Evolutionary conservation across 2,888 invertebrate genomes (phyloP).

Genomic region (Ochropacha duplaris): DNA sequence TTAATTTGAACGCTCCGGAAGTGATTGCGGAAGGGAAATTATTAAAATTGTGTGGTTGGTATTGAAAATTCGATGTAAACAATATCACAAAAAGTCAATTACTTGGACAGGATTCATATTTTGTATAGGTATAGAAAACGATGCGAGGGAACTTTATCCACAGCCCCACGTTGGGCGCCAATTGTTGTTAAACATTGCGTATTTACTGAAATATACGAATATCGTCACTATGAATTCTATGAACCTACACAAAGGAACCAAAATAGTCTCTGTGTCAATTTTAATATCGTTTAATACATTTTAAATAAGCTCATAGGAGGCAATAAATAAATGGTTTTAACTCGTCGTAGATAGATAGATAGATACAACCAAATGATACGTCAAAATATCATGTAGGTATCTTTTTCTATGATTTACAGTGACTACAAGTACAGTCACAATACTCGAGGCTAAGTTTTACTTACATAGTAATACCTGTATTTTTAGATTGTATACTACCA

Average conservation of each 20-base stretch:
- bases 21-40: background rate
- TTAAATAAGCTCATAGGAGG: background rate
- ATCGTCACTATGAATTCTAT: background rate
- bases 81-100: background rate
- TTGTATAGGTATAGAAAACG: no score
- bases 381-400: background rate
- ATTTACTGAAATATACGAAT: background rate
- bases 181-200: background rate
- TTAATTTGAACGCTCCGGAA: background rate
- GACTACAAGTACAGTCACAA: no score
- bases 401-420: background rate
- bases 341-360: no score
- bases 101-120: no score
- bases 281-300: background rate
- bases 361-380: background rate
- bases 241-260: background rate
- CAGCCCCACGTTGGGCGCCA: constrained; percentile 19
- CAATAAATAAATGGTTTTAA: no score
- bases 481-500: no score
- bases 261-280: background rate
- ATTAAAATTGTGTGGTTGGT: background rate
- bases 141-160: no score
- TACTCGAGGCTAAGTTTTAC: no score
- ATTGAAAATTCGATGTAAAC: background rate
- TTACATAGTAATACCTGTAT: background rate